Evolutionary conservation across 2,888 invertebrate species (phyloP), one percentile per base, ranked within the genome.

Genomic region (Clepsis dumicolana): DNA sequence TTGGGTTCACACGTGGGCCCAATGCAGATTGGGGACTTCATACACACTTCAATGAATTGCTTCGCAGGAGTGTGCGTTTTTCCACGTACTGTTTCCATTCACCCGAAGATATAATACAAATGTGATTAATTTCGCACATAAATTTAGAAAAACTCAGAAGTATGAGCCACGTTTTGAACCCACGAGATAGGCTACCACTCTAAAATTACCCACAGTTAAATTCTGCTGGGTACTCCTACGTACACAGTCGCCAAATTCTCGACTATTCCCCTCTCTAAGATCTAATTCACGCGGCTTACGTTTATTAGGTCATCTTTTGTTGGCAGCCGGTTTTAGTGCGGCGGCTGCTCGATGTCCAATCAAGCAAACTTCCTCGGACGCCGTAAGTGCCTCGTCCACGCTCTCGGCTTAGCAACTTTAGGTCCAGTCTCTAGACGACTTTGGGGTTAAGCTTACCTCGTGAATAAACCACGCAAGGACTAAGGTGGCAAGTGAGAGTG

Each of bases 291-390:
- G 63, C 59, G 63, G 63, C 68, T 63, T 64, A 63, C 35, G 32
- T 68, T 68, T 68, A 68, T 64, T 57, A 68, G 63, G 63, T 52
- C 63, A 68, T 67, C 62, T 67, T 62, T 57, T 63, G 67, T 63
- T 59, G 63, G 68, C 68, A 68, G 52, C 59, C 41, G 62, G 63
- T 68, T 68, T 68, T 68, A 68, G 63, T 57, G 67, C 50, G 59
- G 32, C 52, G 38, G 18, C 53, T 50, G 57, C 59, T 68, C 68
- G 63, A 64, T 68, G 63, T 68, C 63, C 68, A 68, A 68, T 68
- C 68, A 68, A 52, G 57, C 38, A 68, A 68, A 64, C 68, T 68
- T 59, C 57, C 52, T 32, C 29, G 50, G 25, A 38, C 50, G 56
- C 10, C 29, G 38, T 68, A 64, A 68, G 63, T 68, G 52, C 57